Evolutionary conservation across 2,113 vertebrate genomes (phyloP), one percentile per base, ranked within the genome.

Genomic region (Bambusicola thoracicus): DNA sequence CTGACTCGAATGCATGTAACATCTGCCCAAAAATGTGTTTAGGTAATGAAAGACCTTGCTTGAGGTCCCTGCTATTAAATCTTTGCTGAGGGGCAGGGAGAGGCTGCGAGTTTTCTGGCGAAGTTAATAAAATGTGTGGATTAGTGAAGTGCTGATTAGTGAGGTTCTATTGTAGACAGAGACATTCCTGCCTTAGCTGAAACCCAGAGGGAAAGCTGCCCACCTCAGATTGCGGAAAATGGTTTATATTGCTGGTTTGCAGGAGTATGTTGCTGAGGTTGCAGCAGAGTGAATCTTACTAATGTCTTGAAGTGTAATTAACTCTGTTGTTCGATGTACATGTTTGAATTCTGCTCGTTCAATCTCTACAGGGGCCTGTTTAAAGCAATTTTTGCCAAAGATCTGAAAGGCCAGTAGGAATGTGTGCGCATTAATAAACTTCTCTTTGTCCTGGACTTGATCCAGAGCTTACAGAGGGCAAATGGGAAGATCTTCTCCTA

Each of bases 41-140:
- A 80, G 87, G 58, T 92, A 94, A 78, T 41, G 77, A 85, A 90
- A 78, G 87, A 48, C 80, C 79, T 95, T 85, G 85, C 91, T 96
- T 85, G 85, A 96, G 91, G 87, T 93, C 89, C 91, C 78, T 94
- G 93, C 90, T 90, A 68, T 90, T 95, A 94, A 96, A 94, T 95
- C 94, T 90, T 91, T 77, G 95, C 94, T 94, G 90, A 91, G 76
- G 73, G 95, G 95, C 85, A 90, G 90, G 96, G 91, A 95, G 94
- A 93, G 91, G 87, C 82, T 65, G 61, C 69, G 82, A 95, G 93
- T 38, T 83, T 96, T 95, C 91, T 94, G 94, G 89, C 19, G 3
- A 92, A 92, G 94, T 95, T 96, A 96, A 95, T 96, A 94, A 96
- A 94, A 95, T 36, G 90, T 92, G 95, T 95, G 95, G 96, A 95